Percentiles rank a stretch among this genome's conserved stretches.
Conservation (phyloP, 1,140 invertebrate genomes). For the Sinonovacula constricta region DNA sequence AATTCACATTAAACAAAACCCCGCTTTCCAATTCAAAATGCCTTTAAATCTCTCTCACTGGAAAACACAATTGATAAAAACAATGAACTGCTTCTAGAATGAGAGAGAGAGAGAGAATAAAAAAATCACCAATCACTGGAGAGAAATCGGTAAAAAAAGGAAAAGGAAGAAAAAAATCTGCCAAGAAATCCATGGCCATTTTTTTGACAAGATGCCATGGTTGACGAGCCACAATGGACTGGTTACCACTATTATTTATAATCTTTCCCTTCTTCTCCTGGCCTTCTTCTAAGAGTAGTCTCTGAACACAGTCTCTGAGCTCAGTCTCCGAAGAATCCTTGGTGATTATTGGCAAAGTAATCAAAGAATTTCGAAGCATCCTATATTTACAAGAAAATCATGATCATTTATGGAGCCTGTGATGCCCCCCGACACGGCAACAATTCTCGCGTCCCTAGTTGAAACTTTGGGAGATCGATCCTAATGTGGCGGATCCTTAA, state of each 20-base stretch:
- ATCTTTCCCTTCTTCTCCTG: slow-evolving; percentile 45
- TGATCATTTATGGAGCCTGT: slow-evolving; percentile 48
- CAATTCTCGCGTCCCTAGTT: slow-evolving; percentile 39
- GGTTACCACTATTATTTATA: slow-evolving; percentile 36
- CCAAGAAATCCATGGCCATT: neutral
- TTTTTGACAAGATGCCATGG: slow-evolving; percentile 9
- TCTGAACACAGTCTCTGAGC: too few species aligned
- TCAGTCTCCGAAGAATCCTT: slow-evolving; percentile 39
- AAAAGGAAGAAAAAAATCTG: neutral
- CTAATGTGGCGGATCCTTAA: slow-evolving; percentile 30
- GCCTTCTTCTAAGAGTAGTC: too few species aligned
- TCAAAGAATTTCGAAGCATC: slow-evolving; percentile 48
- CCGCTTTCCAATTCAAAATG: too few species aligned
- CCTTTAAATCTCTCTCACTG: too few species aligned
- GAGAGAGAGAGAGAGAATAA: too few species aligned
- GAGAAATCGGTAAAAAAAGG: slow-evolving; percentile 5
- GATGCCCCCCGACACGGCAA: slow-evolving; percentile 49
- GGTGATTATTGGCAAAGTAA: slow-evolving; percentile 54
- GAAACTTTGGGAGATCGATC: slow-evolving; percentile 42
- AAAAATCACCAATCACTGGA: slow-evolving; percentile 9
- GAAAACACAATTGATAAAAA: too few species aligned
- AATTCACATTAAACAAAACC: too few species aligned
- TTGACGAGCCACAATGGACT: slow-evolving; percentile 1
- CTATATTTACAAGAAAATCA: slow-evolving; percentile 57
- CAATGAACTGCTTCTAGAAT: too few species aligned